Evolutionary conservation across 2,888 invertebrate genomes (phyloP).

Genomic region (Euplexia lucipara): DNA sequence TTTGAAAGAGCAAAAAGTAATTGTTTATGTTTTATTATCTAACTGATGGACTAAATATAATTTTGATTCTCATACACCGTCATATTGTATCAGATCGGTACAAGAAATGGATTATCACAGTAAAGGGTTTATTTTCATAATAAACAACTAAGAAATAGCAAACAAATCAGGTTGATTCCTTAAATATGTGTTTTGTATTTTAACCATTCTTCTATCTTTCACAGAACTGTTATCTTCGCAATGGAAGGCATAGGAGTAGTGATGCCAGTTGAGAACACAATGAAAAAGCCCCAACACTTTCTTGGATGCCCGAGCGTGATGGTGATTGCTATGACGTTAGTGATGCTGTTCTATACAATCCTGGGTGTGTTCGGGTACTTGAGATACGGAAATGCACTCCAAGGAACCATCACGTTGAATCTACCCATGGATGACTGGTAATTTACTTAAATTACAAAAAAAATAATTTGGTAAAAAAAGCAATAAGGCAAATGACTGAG

Average conservation of each 20-base stretch:
- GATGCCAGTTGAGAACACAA: conserved; percentile 98
- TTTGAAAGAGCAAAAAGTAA: no score
- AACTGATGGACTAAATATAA: no score
- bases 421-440: conserved; percentile 93
- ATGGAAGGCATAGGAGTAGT: conserved; percentile 99
- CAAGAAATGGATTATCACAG: no score
- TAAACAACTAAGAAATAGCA: no score
- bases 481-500: neutral
- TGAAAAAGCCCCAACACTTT: conserved; percentile 95
- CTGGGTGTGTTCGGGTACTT: conserved; percentile 98
- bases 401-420: conserved; percentile 96
- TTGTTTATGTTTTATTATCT: no score
- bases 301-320: conserved; percentile 96
- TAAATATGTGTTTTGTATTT: no score
- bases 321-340: conserved; percentile 95
- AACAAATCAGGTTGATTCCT: no score
- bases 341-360: conserved; percentile 94
- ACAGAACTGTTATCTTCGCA: conserved; percentile 98
- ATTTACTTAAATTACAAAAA: no score
- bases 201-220: conserved; percentile 36
- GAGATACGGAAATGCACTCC: conserved; percentile 93
- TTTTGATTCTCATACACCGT: no score
- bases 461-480: no score
- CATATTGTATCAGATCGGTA: no score
- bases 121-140: no score